phyloP scores from a whole-genome alignment of 2,888 invertebrate species.

The Cerastis rubricosa region DNA sequence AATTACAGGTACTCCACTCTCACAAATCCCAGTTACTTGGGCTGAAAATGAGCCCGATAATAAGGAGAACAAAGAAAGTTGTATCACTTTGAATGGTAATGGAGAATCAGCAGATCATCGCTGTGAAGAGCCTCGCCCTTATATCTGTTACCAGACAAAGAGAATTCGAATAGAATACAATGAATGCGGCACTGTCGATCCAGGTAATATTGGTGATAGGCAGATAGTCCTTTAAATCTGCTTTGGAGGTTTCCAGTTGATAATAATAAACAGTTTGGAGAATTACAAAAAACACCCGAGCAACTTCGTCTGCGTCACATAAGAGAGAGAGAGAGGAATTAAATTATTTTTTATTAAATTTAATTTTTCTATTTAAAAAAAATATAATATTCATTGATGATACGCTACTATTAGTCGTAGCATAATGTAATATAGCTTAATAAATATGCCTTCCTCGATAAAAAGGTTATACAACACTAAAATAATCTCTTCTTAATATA shows the following conservation, averaged over 20 bases:
- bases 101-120: constrained; percentile 49
- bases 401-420: too few relatives aligned
- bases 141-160: constrained; percentile 55
- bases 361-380: too few relatives aligned
- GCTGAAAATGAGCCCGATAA: constrained; percentile 60
- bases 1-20: constrained; percentile 57
- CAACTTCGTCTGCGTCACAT: too few relatives aligned
- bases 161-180: constrained; percentile 4
- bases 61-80: constrained; percentile 53
- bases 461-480: too few relatives aligned
- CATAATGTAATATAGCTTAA: too few relatives aligned
- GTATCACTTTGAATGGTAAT: constrained; percentile 54
- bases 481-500: too few relatives aligned
- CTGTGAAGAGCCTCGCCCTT: constrained; percentile 51
- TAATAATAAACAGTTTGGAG: neutral
- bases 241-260: too few relatives aligned
- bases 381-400: too few relatives aligned
- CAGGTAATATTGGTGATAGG: neutral
- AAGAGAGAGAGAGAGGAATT: too few relatives aligned
- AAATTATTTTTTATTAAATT: too few relatives aligned
- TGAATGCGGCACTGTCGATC: constrained; percentile 61
- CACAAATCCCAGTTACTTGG: constrained; percentile 51
- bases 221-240: neutral
- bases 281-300: too few relatives aligned
- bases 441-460: too few relatives aligned